phyloP scores from a whole-genome alignment of 2,113 vertebrate species.

The Rallus limicola region DNA sequence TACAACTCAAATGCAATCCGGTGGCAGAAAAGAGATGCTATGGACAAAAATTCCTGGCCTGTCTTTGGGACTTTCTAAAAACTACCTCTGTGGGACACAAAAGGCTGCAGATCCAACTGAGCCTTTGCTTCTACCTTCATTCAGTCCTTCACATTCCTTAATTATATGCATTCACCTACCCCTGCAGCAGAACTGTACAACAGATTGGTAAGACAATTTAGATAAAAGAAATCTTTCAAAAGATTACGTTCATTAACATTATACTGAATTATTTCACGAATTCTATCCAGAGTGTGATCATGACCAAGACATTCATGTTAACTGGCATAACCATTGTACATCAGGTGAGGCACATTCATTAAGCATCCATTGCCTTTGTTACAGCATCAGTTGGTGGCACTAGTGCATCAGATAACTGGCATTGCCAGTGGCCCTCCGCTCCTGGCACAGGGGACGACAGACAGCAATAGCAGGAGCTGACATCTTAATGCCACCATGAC shows the following conservation, averaged over 20 bases:
- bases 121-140: background rate
- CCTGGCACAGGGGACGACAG: background rate
- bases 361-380: background rate
- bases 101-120: background rate
- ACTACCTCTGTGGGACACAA: background rate
- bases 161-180: background rate
- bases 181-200: background rate
- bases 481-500: background rate
- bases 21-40: background rate
- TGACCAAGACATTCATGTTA: background rate
- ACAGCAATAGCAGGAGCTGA: background rate
- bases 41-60: background rate
- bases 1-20: background rate
- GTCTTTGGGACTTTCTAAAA: background rate
- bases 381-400: constrained; percentile 4
- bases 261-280: background rate
- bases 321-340: background rate
- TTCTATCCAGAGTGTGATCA: background rate
- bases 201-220: background rate
- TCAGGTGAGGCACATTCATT: background rate
- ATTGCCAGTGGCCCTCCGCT: background rate
- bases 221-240: background rate
- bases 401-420: background rate
- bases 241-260: background rate
- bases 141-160: background rate